A percentile compares a stretch with the other conserved stretches of the same genome.
These are phyloP conservation scores for Metellina segmentata DNA, from an alignment of 2,888 invertebrate genomes.

Conservation along the genomic window DNA sequence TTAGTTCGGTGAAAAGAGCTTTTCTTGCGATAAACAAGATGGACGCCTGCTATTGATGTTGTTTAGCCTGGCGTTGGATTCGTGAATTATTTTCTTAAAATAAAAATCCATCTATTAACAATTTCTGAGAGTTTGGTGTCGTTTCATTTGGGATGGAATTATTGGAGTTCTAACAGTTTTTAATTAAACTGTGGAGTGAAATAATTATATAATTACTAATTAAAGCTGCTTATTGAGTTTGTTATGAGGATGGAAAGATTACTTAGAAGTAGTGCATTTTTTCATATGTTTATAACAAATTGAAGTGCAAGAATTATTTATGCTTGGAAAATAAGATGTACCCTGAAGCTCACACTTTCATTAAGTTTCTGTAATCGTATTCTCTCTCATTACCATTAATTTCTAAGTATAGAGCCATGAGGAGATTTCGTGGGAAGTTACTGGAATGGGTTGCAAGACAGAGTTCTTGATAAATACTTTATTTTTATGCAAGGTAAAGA, in stretches of 20 bases:
- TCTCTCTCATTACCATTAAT: neutral
- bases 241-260: neutral
- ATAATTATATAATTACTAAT: neutral
- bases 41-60: neutral
- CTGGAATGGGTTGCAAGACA: too few relatives aligned
- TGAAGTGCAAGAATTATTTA: neutral
- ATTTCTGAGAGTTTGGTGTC: neutral
- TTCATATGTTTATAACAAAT: neutral
- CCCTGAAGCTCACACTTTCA: neutral
- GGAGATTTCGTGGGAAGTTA: too few relatives aligned
- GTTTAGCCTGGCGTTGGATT: neutral
- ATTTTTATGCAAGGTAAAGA: too few relatives aligned
- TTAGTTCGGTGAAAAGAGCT: neutral
- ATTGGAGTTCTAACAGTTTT: neutral
- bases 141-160: neutral
- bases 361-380: neutral
- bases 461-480: too few relatives aligned
- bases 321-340: neutral
- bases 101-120: neutral
- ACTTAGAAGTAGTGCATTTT: neutral
- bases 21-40: neutral
- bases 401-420: neutral
- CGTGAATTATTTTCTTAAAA: neutral
- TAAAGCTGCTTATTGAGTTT: neutral
- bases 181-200: neutral